Evolutionary conservation across 2,113 vertebrate genomes (phyloP), one percentile per base, ranked within the genome.

Genomic region (Vimba vimba): DNA sequence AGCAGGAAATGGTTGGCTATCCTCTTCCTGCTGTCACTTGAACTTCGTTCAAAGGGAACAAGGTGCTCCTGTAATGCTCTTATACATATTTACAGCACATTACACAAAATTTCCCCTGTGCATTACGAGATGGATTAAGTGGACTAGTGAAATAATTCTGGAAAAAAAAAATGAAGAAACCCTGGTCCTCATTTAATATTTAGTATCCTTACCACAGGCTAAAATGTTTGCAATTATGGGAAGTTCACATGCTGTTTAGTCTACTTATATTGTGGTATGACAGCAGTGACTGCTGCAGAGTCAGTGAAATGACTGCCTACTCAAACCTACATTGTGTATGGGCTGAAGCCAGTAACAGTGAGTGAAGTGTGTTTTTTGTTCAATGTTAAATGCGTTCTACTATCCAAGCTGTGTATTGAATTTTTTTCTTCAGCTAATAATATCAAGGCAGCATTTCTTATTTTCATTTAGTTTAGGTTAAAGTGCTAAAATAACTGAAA

Each of bases 51-150:
- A 47, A 84, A 89, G 59, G 36, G 79, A 77, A 86, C 69, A 57
- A 84, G 75, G 90, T 77, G 87, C 84, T 86, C 71, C 76, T 50
- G 82, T 86, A 87, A 89, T 79, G 69, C 80, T 2, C 60, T 85
- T 52, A 90, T 91, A 84, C 90, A 90, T 89, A 88, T 91, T 91
- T 88, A 82, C 79, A 68, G 71, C 83, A 84, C 88, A 91, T 92
- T 88, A 57, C 81, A 10, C 0, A 30, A 76, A 84, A 78, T 83
- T 88, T 91, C 91, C 90, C 91, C 85, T 68, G 87, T 62, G 87
- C 47, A 15, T 57, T 77, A 89, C 86, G 84, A 90, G 86, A 86
- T 88, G 60, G 84, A 89, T 90, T 86, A 88, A 91, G 79, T 87
- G 87, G 85, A 85, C 84, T 84, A 83, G 59, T 76, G 68, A 85